These are phyloP conservation scores for Zaprionus kolodkinae DNA, from an alignment of 1,140 invertebrate species.

Conservation along the genomic window DNA sequence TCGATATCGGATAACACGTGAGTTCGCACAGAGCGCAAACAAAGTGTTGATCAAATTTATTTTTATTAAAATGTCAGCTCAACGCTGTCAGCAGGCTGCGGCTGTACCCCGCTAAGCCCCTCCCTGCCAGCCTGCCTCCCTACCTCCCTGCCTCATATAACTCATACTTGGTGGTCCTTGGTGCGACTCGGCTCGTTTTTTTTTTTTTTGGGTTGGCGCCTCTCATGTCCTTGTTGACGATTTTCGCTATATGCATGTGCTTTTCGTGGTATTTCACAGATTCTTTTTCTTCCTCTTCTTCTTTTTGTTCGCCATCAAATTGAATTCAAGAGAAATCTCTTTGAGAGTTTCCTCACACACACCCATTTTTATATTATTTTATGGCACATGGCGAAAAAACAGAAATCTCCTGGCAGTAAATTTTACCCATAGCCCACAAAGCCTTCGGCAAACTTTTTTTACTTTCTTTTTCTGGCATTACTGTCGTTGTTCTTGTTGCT, in stretches of 20 bases:
- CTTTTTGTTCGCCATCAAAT: slow-evolving; percentile 54
- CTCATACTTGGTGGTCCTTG: slow-evolving; percentile 34
- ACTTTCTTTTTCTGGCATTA: not conserved
- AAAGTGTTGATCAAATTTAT: slow-evolving; percentile 73
- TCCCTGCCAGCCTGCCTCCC: slow-evolving; percentile 16
- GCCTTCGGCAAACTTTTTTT: slow-evolving; percentile 33
- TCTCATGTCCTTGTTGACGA: slow-evolving; percentile 60
- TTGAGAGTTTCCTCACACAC: slow-evolving; percentile 56
- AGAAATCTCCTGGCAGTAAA: slow-evolving; percentile 27
- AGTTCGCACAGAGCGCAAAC: slow-evolving; percentile 43
- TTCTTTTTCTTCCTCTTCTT: slow-evolving; percentile 2
- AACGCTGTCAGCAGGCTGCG: slow-evolving; percentile 22
- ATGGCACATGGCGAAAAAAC: slow-evolving; percentile 52
- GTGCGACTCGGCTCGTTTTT: slow-evolving; percentile 14
- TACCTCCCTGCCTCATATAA: not conserved
- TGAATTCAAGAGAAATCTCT: slow-evolving; percentile 76
- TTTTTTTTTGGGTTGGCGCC: slow-evolving; percentile 31
- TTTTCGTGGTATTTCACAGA: slow-evolving; percentile 35
- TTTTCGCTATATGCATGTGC: slow-evolving; percentile 8
- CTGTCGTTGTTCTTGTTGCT: slow-evolving; percentile 21
- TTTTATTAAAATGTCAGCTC: slow-evolving; percentile 72
- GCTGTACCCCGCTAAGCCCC: not conserved
- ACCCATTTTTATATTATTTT: slow-evolving; percentile 76
- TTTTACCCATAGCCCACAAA: not conserved
- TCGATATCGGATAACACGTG: slow-evolving; percentile 23